A percentile compares a stretch with the other conserved stretches of the same genome.
Conservation (phyloP, 2,113 vertebrate genomes). For the Cyprinodon tularosa region DNA sequence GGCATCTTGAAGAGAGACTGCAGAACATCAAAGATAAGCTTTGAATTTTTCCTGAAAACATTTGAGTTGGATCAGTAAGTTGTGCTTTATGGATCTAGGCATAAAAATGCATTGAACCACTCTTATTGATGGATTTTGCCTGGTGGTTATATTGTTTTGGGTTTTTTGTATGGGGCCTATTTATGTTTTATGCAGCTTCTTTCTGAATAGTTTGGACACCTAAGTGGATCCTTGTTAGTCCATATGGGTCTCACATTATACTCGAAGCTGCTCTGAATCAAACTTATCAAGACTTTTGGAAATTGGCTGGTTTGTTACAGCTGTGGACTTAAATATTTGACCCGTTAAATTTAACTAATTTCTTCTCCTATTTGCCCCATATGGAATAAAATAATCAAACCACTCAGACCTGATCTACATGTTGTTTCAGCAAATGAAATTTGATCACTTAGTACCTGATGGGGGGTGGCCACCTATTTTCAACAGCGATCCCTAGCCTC, state of each 20-base stretch:
- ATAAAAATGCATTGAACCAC: no score
- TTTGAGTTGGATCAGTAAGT: neutral
- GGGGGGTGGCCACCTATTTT: neutral
- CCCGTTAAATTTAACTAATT: neutral
- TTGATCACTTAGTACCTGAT: neutral
- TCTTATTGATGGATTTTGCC: neutral
- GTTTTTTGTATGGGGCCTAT: neutral
- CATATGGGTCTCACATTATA: neutral
- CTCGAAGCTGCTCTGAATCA: neutral
- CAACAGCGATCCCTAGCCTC: neutral
- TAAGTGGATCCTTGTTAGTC: neutral
- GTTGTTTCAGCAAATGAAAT: neutral
- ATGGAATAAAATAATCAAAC: neutral
- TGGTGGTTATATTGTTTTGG: neutral
- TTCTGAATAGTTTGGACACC: neutral
- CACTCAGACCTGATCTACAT: neutral
- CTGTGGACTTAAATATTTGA: neutral
- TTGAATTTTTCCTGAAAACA: neutral
- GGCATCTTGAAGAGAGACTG: neutral
- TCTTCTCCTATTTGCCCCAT: neutral
- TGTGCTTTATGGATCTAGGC: neutral
- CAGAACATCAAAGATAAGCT: neutral
- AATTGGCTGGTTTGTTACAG: neutral
- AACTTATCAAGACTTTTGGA: neutral
- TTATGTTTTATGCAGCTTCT: neutral